These are phyloP conservation scores for Ametastegia equiseti DNA, from an alignment of 2,888 invertebrate species.

Conservation along the genomic window DNA sequence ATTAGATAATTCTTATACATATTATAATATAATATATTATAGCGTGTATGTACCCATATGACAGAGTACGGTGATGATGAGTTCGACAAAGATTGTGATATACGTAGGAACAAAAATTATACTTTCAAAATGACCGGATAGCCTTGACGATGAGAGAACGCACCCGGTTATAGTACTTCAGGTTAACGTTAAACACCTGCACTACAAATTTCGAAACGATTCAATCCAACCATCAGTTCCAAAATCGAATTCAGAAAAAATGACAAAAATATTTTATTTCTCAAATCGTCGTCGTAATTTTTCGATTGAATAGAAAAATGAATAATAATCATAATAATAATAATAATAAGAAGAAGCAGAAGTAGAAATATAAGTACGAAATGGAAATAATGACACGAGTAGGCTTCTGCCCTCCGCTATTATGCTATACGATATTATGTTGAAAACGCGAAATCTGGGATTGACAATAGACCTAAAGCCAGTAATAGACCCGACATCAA, in stretches of 20 bases:
- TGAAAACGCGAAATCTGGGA: background rate
- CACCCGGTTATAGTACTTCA: background rate
- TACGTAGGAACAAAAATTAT: conserved; percentile 20
- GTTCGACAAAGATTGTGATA: background rate
- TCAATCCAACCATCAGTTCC: background rate
- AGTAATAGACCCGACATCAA: conserved; percentile 27
- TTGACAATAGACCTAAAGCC: conserved; percentile 17
- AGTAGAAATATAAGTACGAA: no score
- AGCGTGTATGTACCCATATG: background rate
- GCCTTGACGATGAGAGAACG: conserved; percentile 30
- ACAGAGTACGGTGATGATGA: background rate
- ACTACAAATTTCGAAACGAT: background rate
- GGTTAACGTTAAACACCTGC: conserved; percentile 6
- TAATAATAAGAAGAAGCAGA: no score
- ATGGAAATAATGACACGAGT: no score
- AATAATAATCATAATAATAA: no score
- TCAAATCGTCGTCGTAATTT: no score
- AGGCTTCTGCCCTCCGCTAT: no score
- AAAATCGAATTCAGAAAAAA: background rate
- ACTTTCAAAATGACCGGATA: conserved; percentile 45
- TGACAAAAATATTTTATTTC: no score
- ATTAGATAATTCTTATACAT: background rate
- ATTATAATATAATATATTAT: background rate
- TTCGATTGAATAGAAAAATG: no score
- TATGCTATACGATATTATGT: no score